These are phyloP conservation scores for Oostethus manadensis DNA, from an alignment of 2,113 vertebrate species.

Conservation along the genomic window DNA sequence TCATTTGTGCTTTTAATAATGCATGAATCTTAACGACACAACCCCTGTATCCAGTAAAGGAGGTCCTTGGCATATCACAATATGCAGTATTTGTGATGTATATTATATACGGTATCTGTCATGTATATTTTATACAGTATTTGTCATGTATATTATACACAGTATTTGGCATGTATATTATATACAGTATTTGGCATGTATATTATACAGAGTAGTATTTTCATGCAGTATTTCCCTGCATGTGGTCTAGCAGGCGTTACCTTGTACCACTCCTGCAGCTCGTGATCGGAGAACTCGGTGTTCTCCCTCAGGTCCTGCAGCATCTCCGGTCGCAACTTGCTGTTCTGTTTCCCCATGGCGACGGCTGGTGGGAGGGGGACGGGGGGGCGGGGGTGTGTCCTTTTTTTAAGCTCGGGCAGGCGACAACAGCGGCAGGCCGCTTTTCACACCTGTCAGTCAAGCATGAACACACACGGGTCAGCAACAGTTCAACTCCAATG, in stretches of 20 bases:
- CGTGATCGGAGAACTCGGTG: constrained; percentile 95
- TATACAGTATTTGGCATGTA: no score
- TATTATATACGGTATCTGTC: no score
- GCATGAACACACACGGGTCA: constrained; percentile 27
- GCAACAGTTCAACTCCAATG: constrained; percentile 11
- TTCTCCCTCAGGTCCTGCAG: constrained; percentile 96
- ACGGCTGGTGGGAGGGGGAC: constrained; percentile 34
- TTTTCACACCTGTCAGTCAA: constrained; percentile 64
- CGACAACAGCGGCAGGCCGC: constrained; percentile 40
- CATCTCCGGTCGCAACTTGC: constrained; percentile 97
- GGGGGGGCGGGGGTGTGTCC: constrained; percentile 27
- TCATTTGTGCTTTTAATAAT: background rate
- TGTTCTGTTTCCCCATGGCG: constrained; percentile 97
- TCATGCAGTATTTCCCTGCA: no score
- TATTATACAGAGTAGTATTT: no score
- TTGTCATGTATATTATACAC: no score
- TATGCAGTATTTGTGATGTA: no score
- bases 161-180: no score
- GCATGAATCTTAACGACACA: background rate
- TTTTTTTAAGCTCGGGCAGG: constrained; percentile 10
- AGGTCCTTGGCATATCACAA: no score
- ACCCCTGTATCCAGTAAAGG: no score
- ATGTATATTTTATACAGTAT: no score
- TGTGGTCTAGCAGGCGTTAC: constrained; percentile 29
- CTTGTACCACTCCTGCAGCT: constrained; percentile 99